Conservation (phyloP, 2,888 invertebrate genomes). For the Heteromyza rotundicornis region DNA sequence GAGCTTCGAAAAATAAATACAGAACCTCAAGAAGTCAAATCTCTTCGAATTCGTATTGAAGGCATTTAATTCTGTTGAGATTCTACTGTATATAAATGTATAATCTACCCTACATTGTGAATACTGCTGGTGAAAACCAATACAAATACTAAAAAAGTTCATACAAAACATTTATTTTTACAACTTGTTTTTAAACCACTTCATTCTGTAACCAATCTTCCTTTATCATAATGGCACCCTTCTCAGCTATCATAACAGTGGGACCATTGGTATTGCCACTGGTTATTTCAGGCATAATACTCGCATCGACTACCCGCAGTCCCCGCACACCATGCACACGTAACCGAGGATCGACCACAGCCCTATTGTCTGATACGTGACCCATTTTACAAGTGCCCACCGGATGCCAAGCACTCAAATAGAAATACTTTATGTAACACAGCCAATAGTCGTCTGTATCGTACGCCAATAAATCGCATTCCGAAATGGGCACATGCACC, state of each 20-base stretch:
- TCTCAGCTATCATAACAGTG: constrained; percentile 86
- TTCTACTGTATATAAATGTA: no score
- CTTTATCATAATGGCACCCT: constrained; percentile 69
- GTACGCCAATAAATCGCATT: constrained; percentile 42
- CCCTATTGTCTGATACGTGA: constrained; percentile 54
- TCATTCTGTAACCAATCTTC: constrained; percentile 30
- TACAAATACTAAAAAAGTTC: no score
- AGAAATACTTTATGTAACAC: constrained; percentile 67
- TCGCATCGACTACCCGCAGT: constrained; percentile 83
- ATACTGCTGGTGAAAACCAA: no score
- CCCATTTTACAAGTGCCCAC: constrained; percentile 77
- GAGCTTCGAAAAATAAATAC: no score
- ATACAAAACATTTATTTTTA: no score
- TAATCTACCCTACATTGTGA: no score
- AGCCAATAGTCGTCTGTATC: constrained; percentile 65
- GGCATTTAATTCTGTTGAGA: no score
- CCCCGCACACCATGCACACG: constrained; percentile 67
- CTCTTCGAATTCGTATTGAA: no score
- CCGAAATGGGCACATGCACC: constrained; percentile 40
- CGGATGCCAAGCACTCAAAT: constrained; percentile 70
- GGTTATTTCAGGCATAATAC: constrained; percentile 80
- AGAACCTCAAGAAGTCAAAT: no score
- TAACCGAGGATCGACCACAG: constrained; percentile 66
- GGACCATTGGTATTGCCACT: constrained; percentile 86
- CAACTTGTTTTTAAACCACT: no score